Base-by-base conservation (phyloP, 1,140 invertebrate species). In the Frieseomelitta varia region DNA sequence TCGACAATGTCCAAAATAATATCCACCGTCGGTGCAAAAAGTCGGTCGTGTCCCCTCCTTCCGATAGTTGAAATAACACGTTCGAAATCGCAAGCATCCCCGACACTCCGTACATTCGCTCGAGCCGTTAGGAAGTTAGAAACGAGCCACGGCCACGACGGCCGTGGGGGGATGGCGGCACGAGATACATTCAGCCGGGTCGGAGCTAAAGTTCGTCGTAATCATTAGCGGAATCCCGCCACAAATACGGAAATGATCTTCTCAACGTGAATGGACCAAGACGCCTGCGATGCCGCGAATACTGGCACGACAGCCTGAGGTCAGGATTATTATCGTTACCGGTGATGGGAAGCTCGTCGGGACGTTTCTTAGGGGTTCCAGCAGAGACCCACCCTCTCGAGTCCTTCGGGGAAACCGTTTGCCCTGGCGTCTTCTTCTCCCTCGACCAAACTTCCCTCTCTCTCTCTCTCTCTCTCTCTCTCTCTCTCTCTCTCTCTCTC, bases 311-410 rank as follows among this genome's bases (percentile, higher is more conserved):
- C 83, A 82, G 74, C 83, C 72, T 24, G 76, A 47, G 77, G 76
- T 77, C 87, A 86, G 80, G 84, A 88, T 86, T 89, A 86, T 88
- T 78, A 86, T 86, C 84, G 77, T 65, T 84, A 79, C 75, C 81
- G 68, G 72, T 63, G 82, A 56, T 65, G 84, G 34, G 76, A 87
- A 84, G 86, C 69, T 76, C 65, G 53, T 76, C 65, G 53, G 34
- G 39, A 83, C 58, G 79, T 83, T 90, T 90, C 88, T 86, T 85
- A 71, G 72, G 82, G 65, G 47, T 84, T 81, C 78, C 69, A 30
- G 39, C 14, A 61, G 61, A 19, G 30, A 27, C 30, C 27, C 63
- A 10, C 73, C 69, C 55, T 30, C 21, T 27, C 69, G 63, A 69
- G 82, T 79, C 76, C 88, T 55, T 2, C 30, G 39, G n/a, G 51